Conservation (phyloP, 2,797 vertebrate species). For the Galago senegalensis region DNA sequence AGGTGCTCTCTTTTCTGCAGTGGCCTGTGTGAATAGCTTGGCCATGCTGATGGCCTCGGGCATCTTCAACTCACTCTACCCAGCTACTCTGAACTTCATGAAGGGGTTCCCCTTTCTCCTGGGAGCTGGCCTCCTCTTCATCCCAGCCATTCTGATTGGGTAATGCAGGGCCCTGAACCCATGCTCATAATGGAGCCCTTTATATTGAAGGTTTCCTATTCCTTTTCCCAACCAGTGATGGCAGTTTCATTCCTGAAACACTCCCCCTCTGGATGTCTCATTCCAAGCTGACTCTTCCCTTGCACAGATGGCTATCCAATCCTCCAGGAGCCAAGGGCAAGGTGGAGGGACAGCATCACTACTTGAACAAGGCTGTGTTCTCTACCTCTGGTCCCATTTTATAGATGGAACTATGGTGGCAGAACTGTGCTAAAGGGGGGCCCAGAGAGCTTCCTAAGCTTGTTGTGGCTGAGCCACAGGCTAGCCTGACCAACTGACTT, state of each 20-base stretch:
- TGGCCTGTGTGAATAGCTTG: conserved; percentile 94
- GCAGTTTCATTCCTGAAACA: not conserved
- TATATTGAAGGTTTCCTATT: not conserved
- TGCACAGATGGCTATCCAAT: not conserved
- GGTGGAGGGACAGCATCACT: not conserved
- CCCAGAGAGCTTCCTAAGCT: not conserved
- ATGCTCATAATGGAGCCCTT: not conserved
- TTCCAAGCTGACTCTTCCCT: not conserved
- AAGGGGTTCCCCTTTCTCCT: conserved; percentile 97
- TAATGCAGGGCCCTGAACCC: conserved; percentile 85
- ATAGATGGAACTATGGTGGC: not conserved
- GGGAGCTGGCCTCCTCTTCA: conserved; percentile 93
- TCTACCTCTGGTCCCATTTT: not conserved
- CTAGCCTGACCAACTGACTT: not conserved
- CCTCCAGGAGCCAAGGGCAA: not conserved
- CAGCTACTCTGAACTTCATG: conserved; percentile 95
- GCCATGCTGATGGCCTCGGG: conserved; percentile 93
- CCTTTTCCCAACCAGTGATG: not conserved
- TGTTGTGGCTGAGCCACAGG: not conserved
- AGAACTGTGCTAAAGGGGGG: not conserved
- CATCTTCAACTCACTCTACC: conserved; percentile 96
- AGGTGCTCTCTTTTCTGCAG: conserved; percentile 95
- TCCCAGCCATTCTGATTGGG: conserved; percentile 95
- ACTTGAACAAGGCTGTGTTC: not conserved
- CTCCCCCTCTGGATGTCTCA: not conserved